phyloP scores from a whole-genome alignment of 2,113 vertebrate species.

The Notothenia rossii region DNA sequence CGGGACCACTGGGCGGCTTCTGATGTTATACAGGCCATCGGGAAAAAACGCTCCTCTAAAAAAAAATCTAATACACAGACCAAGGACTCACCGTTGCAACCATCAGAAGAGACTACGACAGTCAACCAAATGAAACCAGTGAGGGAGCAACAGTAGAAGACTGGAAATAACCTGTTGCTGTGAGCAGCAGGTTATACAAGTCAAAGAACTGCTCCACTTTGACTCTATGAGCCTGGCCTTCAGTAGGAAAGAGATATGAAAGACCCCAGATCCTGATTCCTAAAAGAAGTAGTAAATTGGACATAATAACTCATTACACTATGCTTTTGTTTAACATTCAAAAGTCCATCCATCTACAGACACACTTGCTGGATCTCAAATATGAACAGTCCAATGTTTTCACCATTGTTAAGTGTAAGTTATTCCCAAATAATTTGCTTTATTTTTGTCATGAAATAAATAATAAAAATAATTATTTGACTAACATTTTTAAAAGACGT shows the following conservation, averaged over 20 bases:
- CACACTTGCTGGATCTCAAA: not conserved
- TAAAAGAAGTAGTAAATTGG: not conserved
- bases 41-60: conserved; percentile 54
- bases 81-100: not conserved
- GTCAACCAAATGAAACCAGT: conserved; percentile 2
- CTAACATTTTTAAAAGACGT: not conserved
- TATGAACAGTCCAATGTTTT: not conserved
- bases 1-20: conserved; percentile 87
- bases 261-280: not conserved
- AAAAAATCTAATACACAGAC: conserved; percentile 16
- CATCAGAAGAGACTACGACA: not conserved
- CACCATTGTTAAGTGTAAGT: not conserved
- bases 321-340: not conserved
- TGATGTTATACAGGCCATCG: conserved; percentile 81
- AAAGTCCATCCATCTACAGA: not conserved
- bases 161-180: not conserved
- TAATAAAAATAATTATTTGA: not conserved
- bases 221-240: not conserved
- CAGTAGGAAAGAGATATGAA: conserved; percentile 5
- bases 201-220: not conserved
- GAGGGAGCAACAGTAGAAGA: not conserved
- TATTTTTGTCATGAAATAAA: conserved; percentile 10
- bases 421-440: not conserved
- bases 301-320: not conserved
- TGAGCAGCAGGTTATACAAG: not conserved